phyloP scores from a whole-genome alignment of 2,113 vertebrate genomes.

The Setophaga coronata region DNA sequence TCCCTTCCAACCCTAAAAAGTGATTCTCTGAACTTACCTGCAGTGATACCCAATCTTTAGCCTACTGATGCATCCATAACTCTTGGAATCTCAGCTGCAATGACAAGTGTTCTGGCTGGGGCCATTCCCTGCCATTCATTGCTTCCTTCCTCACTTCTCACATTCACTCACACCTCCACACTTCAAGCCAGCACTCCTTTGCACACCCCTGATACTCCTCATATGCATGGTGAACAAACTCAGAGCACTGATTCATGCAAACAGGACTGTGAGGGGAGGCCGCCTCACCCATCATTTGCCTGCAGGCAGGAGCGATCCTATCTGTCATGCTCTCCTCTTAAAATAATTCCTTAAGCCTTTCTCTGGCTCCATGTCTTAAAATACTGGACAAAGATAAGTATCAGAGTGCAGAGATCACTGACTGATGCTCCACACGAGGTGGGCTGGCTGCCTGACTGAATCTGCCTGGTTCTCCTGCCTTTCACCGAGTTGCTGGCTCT shows the following conservation, averaged over 20 bases:
- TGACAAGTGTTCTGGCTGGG: accelerated
- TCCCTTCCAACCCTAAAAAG: not conserved
- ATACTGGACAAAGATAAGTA: not conserved
- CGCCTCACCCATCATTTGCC: not conserved
- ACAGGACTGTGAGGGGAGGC: not conserved
- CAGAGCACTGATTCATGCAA: accelerated
- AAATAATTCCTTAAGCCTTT: not conserved
- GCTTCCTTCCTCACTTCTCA: not conserved
- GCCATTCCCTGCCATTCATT: not conserved
- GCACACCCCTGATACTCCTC: not conserved
- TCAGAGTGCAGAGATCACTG: not conserved
- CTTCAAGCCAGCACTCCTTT: not conserved
- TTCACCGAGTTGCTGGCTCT: not conserved
- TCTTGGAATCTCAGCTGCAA: not conserved
- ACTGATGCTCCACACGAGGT: accelerated
- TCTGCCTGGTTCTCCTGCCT: not conserved
- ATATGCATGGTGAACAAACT: accelerated
- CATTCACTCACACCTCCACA: not conserved
- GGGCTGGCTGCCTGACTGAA: not conserved
- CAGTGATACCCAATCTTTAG: accelerated
- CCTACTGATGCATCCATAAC: accelerated
- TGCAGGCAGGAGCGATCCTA: not conserved
- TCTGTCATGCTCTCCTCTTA: not conserved
- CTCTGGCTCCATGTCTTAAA: not conserved
- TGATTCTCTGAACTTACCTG: not conserved